Base-by-base conservation (phyloP, 1,140 invertebrate species). In the Platorchestia sp. region DNA sequence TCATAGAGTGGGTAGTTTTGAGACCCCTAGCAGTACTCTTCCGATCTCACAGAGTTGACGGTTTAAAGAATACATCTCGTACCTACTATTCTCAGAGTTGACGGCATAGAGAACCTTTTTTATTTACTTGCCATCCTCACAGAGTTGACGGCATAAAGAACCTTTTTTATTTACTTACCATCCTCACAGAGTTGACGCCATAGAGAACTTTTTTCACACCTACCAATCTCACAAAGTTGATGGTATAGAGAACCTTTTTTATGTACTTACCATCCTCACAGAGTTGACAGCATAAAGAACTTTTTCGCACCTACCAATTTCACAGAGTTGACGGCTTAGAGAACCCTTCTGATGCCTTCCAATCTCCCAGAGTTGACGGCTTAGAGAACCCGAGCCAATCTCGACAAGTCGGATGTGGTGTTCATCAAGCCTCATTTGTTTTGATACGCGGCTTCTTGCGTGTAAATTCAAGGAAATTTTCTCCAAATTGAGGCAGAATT, bases 401-500 rank as follows among this genome's bases (percentile, higher is more conserved):
- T 89, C 87, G 41, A 44, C n/a, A 44, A 89, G 87, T 89, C 43
- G 87, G 87, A 16, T 89, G 43, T 42, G 43, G 41, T 89, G 87
- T 89, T 89, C 87, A 89, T 89, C 87, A 42, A 42, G 43, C 36
- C 59, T 89, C 87, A 89, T 89, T 89, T 89, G 87, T 89, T 89
- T 89, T 89, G 87, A 89, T 89, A 89, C 87, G 87, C 41, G 87
- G 87, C 87, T 89, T 89, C 87, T 89, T 44, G 87, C 41, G 87
- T 89, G 87, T 44, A 89, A 89, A 89, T 89, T 89, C 87, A 16
- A 42, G 87, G 87, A 89, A 89, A 89, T 89, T 89, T 89, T 89
- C 41, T 89, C 87, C 87, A 41, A 89, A 89, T 89, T 89, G n/a
- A 89, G 36, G 43, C n/a, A 42, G 43, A 89, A 89, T 89, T 89